Base-by-base conservation (phyloP, 1,140 invertebrate genomes). In the Bombus soroeensis region DNA sequence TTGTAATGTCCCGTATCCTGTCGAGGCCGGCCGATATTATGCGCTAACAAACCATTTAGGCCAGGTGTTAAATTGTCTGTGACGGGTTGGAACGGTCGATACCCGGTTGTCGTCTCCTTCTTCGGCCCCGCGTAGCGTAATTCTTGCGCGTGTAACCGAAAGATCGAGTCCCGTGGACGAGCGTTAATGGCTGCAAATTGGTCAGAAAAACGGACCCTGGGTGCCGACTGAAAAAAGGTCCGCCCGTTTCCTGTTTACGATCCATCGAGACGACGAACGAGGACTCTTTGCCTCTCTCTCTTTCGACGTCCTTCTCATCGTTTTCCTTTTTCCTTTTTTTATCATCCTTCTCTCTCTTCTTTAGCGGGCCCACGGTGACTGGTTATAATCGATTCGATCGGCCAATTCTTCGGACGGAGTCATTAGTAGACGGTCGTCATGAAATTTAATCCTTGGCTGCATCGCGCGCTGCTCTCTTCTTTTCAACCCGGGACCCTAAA, bases 41-140 rank as follows among this genome's bases (percentile, higher is more conserved):
- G 94, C 94, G 93, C 89, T 94, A 94, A 95, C 94, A 94, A 94
- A 94, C 94, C 94, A 94, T 94, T 95, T 94, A 94, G 91, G 89
- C 93, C 94, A 95, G 94, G 94, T 95, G 94, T 95, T 95, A 94
- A 95, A 95, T 95, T 95, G 94, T 93, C 94, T 94, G 94, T 95
- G 94, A 95, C 94, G 94, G 92, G 89, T 90, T n/a, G 62, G 89
- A 93, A 92, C 91, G 86, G 88, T 91, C 89, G 92, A 76, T 79
- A 83, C 87, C 86, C 87, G 91, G 83, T 88, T 90, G 82, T 83
- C 81, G 75, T 43, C 39, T 66, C 79, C 71, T 73, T 34, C 59
- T 64, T 34, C 64, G 62, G 62, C 62, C 13, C 13, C 64, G 64
- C 32, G 64, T 57, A 39, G 77, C 81, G 80, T 86, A 74, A 70